These are phyloP conservation scores for Sialia sialis DNA, from an alignment of 2,113 vertebrate species.

Conservation along the genomic window DNA sequence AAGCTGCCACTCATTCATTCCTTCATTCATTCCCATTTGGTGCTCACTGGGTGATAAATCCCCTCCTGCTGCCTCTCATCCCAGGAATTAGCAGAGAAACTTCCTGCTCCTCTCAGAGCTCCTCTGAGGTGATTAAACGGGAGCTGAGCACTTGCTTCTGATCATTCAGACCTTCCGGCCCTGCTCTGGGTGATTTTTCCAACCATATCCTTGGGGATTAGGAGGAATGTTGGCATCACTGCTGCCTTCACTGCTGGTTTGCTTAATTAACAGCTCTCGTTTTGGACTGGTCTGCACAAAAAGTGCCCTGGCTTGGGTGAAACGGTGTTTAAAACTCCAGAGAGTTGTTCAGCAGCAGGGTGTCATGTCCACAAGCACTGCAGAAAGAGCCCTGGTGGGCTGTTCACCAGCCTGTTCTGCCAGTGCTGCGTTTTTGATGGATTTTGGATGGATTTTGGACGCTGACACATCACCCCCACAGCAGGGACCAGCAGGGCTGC, in stretches of 20 bases:
- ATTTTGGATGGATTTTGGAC: not conserved
- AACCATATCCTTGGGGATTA: accelerated
- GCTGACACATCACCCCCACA: too few relatives aligned
- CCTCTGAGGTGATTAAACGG: not conserved
- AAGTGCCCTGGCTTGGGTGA: not conserved
- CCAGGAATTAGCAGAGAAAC: not conserved
- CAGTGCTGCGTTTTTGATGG: not conserved
- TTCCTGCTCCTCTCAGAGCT: not conserved
- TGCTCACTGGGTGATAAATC: not conserved
- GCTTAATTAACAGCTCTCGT: not conserved
- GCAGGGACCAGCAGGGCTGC: too few relatives aligned
- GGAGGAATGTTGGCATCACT: not conserved
- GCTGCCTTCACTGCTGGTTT: not conserved
- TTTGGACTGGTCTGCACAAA: not conserved
- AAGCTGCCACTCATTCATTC: not conserved
- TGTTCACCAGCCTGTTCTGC: not conserved
- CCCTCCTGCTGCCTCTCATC: not conserved
- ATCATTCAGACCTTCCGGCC: not conserved
- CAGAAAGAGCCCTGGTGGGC: not conserved
- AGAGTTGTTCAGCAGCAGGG: not conserved
- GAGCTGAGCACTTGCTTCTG: not conserved
- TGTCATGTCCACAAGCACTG: not conserved
- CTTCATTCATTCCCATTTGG: not conserved
- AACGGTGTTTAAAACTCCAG: not conserved
- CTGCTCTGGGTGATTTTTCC: not conserved